Percentiles rank a stretch among this genome's conserved stretches.
phyloP scores from a whole-genome alignment of 1,140 invertebrate genomes.

The Goniozus legneri region DNA sequence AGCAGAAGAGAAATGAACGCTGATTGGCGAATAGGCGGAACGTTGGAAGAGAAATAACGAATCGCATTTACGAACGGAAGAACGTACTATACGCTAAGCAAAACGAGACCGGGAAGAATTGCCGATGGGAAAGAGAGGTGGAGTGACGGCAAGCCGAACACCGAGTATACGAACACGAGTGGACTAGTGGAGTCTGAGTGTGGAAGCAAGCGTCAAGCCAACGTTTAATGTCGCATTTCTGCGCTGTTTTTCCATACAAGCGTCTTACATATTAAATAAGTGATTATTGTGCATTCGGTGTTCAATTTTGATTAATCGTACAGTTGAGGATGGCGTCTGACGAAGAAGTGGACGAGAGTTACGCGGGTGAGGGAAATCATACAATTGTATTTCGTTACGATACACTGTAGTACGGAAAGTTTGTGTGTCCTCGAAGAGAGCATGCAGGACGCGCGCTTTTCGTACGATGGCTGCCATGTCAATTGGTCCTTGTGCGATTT shows the following conservation, averaged over 20 bases:
- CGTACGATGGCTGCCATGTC: constrained; percentile 47
- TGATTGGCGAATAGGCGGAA: background rate
- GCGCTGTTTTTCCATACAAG: constrained; percentile 17
- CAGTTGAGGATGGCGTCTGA: constrained; percentile 66
- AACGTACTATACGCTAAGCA: too few species aligned
- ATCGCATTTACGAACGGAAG: too few species aligned
- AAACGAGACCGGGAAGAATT: too few species aligned
- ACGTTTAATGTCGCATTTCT: constrained; percentile 31
- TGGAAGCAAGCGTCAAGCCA: constrained; percentile 2
- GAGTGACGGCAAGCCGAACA: constrained; percentile 18
- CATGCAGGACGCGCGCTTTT: constrained; percentile 49
- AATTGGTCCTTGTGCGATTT: constrained; percentile 26
- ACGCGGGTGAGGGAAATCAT: constrained; percentile 64
- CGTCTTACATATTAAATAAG: constrained; percentile 5
- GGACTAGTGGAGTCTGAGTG: constrained; percentile 10
- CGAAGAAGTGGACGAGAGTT: constrained; percentile 73
- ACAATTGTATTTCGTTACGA: constrained; percentile 2
- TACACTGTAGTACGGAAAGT: too few species aligned
- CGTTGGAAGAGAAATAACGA: constrained; percentile 24
- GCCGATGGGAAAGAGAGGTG: constrained; percentile 9
- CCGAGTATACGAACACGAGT: constrained; percentile 3
- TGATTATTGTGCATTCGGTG: too few species aligned
- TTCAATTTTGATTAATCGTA: background rate
- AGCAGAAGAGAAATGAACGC: background rate
- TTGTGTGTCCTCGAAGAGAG: constrained; percentile 9